phyloP scores from a whole-genome alignment of 2,113 vertebrate genomes.

The Sitta europaea region DNA sequence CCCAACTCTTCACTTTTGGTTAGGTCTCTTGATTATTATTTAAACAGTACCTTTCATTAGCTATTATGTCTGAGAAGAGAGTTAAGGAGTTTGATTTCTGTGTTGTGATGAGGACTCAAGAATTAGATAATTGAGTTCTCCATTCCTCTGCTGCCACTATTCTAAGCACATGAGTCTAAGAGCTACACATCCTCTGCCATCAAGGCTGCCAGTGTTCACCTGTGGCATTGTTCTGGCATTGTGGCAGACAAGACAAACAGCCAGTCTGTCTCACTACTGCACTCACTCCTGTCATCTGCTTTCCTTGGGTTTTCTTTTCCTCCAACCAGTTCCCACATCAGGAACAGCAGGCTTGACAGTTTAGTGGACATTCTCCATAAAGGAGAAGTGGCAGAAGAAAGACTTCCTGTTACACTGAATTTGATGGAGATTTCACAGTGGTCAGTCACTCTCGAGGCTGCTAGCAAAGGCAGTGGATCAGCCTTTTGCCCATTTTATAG shows the following conservation, averaged over 20 bases:
- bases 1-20: background rate
- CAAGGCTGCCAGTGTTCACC: background rate
- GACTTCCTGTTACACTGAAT: background rate
- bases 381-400: background rate
- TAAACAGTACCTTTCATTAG: background rate
- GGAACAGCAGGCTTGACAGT: background rate
- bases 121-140: background rate
- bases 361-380: background rate
- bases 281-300: background rate
- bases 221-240: background rate
- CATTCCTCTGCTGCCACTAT: background rate
- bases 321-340: background rate
- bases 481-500: background rate
- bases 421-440: background rate
- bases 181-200: background rate
- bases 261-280: background rate
- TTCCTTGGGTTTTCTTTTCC: background rate
- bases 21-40: background rate
- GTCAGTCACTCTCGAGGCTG: background rate
- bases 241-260: background rate
- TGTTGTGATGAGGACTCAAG: background rate
- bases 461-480: accelerated
- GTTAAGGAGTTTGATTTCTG: background rate
- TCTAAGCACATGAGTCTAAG: background rate
- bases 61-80: background rate